phyloP scores from a whole-genome alignment of 2,113 vertebrate genomes.

The Globicephala melas region DNA sequence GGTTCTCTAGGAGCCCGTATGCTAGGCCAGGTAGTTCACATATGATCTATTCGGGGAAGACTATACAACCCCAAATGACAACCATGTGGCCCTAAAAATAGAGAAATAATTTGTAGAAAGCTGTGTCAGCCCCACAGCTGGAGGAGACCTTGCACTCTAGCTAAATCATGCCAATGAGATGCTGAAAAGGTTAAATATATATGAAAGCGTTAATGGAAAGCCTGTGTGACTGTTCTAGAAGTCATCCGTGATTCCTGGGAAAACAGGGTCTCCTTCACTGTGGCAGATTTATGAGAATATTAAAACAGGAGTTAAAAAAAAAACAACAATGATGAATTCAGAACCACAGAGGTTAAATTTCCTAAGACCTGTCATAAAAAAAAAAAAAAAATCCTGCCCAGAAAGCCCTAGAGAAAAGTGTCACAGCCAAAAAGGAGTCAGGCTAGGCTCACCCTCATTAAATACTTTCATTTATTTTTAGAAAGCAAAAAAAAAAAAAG shows the following conservation, averaged over 20 bases:
- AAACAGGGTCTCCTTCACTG: not conserved
- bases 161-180: not conserved
- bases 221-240: not conserved
- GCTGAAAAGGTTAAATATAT: not conserved
- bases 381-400: not conserved
- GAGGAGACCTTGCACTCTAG: not conserved
- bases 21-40: not conserved
- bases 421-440: conserved; percentile 16
- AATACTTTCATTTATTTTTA: conserved; percentile 56
- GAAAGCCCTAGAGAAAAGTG: conserved; percentile 51
- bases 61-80: not conserved
- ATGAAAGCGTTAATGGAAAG: not conserved
- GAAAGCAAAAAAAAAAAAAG: not conserved
- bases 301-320: conserved; percentile 21
- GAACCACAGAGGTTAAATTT: conserved; percentile 47
- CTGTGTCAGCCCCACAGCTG: not conserved
- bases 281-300: not conserved
- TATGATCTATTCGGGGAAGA: not conserved
- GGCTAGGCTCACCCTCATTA: conserved; percentile 15
- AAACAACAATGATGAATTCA: not conserved
- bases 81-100: not conserved
- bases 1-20: not conserved
- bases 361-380: conserved; percentile 19
- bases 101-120: not conserved
- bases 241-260: not conserved